Evolutionary conservation across 2,797 vertebrate genomes (phyloP), one percentile per base, ranked within the genome.

Genomic region (Peromyscus nudipes): DNA sequence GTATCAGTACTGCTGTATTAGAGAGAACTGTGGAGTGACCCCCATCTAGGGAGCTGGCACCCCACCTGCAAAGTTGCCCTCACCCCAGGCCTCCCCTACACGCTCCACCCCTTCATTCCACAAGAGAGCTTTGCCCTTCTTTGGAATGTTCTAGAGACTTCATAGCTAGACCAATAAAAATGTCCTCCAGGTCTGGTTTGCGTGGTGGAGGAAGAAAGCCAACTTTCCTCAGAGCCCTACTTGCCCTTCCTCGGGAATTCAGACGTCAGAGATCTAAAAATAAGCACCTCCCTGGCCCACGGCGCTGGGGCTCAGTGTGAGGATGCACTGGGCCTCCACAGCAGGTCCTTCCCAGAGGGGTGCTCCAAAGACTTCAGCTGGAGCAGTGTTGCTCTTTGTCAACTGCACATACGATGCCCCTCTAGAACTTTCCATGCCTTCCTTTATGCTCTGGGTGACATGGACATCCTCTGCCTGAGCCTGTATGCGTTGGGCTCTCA

Each of bases 241-340:
- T 97, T 16, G n/a, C 64, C 84, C 69, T 96, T 95, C 84, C 94
- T 95, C 95, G 97, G 97, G 82, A 65, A 95, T 97, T 87, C 21
- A 21, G 55, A 65, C 60, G 87, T 98, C 96, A 95, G 94, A 91
- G 73, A 67, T 60, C 96, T 97, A 97, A 98, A 94, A 92, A 65
- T 64, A 95, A 13, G 29, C 14, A 46, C 65, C 80, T 94, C 86
- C 37, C 31, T 13, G 83, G 94, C 90, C 85, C 64, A 34, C 17
- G 46, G 89, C 49, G 52, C 43, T 6, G 25, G 46, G 31, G 84
- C 17, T 83, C 92, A 67, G 76, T 0, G 6, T 11, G 57, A 0
- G 0, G 64, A 52, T 86, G 27, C 29, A 17, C 11, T 4, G 69
- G 37, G 69, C 55, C 62, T 83, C 16, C 0, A 37, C 1, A 0